Evolutionary conservation across 2,113 vertebrate genomes (phyloP), one percentile per base, ranked within the genome.

Genomic region (Nothoprocta perdicaria): DNA sequence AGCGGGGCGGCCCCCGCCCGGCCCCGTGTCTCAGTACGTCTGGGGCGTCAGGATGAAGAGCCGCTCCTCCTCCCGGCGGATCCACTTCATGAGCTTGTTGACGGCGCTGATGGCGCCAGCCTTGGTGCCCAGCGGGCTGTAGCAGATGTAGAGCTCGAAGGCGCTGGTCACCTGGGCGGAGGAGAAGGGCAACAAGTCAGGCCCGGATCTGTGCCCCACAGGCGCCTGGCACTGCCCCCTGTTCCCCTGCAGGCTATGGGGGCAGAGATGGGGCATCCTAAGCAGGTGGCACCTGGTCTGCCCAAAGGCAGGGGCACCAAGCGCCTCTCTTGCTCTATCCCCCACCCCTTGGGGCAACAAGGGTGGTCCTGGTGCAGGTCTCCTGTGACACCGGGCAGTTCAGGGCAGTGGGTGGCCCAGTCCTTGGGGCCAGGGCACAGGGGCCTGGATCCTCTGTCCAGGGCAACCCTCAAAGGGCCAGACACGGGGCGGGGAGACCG

Each of bases 71-170:
- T 99, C 99, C 95, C 98, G 99, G 89, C 99, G 98, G 96, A 99
- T 99, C 99, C 99, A 99, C 97, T 98, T 99, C 96, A 99, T 98
- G 88, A 99, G 98, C 94, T 99, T 99, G 97, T 96, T 98, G 94
- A 99, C 98, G 58, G 99, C 98, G 29, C 95, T 97, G 75, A 98
- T 94, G 1, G 99, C 99, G 0, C 97, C 90, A 0, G 98, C 98
- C 95, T 99, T 99, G 81, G 99, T 99, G n/a, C 97, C 98, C 97
- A 99, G 92, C 1, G 99, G 99, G 94, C 98, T 99, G 97, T 99
- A 99, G 96, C 99, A 99, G 67, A 99, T 95, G 86, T 99, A 99
- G 93, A 99, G 98, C 96, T 99, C 99, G 24, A 99, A 99, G 89
- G 99, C 99, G 14, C 98, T 98, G 3, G 99, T 99, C 75, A 99